Percentiles rank a stretch among this genome's conserved stretches.
These are phyloP conservation scores for Lasioglossum malachurum DNA, from an alignment of 2,888 invertebrate species.

Conservation along the genomic window DNA sequence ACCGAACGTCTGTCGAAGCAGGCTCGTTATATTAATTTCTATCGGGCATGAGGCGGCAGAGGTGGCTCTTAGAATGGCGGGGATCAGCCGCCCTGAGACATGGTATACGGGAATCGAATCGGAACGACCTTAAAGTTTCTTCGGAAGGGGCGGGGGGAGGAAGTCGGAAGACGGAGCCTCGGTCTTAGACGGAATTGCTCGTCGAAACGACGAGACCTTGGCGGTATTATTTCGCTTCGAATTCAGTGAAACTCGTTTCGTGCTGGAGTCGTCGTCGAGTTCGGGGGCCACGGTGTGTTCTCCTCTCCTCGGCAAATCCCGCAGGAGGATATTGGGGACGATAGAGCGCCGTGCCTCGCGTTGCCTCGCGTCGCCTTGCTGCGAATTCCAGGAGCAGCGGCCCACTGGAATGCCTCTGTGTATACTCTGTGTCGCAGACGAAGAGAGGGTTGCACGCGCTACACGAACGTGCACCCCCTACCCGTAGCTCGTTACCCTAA, in stretches of 20 bases:
- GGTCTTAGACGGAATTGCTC: constrained; percentile 41
- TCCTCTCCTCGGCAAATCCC: constrained; percentile 55
- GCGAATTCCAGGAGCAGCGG: constrained; percentile 27
- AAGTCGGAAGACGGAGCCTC: constrained; percentile 14
- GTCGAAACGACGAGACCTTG: constrained; percentile 38
- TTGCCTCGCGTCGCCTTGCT: constrained; percentile 27
- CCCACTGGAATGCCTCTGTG: constrained; percentile 23
- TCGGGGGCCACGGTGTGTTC: constrained; percentile 25
- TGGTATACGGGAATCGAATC: constrained; percentile 48
- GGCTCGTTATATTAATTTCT: background rate
- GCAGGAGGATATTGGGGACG: constrained; percentile 54
- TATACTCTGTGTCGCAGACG: constrained; percentile 14
- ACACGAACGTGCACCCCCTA: background rate
- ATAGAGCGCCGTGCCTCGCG: constrained; percentile 12
- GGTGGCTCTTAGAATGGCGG: background rate
- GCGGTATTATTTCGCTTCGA: constrained; percentile 52
- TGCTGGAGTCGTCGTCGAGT: constrained; percentile 50
- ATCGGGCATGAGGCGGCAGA: background rate
- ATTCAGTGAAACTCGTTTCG: constrained; percentile 67
- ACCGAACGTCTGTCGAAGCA: background rate
- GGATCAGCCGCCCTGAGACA: background rate
- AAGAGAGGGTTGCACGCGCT: constrained; percentile 3
- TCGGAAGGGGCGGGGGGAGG: background rate
- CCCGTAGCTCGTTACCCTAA: constrained; percentile 56
- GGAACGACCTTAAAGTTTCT: constrained; percentile 53